Evolutionary conservation across 2,797 vertebrate species (phyloP).

Genomic region (Gallinago nigripennis): DNA sequence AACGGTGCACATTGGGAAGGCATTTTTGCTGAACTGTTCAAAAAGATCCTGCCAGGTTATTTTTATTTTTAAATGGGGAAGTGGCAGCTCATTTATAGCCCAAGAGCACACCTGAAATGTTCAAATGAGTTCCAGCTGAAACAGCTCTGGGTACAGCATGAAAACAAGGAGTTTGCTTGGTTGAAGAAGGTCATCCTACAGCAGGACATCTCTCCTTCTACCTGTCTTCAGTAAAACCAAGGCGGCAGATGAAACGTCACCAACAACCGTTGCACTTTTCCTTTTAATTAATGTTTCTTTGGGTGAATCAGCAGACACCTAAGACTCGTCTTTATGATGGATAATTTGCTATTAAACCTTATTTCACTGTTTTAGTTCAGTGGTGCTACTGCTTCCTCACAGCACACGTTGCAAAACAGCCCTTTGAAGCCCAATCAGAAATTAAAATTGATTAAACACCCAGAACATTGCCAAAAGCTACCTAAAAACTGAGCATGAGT

Average conservation of each 20-base stretch:
- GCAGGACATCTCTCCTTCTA: background rate
- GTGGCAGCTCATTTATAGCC: background rate
- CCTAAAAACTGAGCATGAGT: background rate
- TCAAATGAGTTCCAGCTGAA: background rate
- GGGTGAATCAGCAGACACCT: background rate
- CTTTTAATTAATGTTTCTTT: background rate
- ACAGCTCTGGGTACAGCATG: background rate
- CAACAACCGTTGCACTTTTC: background rate
- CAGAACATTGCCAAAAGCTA: background rate
- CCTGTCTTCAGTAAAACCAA: background rate
- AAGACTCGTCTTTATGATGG: background rate
- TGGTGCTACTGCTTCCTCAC: background rate
- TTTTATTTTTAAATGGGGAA: background rate
- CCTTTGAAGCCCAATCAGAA: background rate
- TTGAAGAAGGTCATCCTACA: background rate
- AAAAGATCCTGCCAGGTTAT: background rate
- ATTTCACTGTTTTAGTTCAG: background rate
- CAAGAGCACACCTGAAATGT: background rate
- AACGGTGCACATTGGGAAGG: background rate
- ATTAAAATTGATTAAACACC: background rate
- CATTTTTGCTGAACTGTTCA: background rate
- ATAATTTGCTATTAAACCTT: background rate
- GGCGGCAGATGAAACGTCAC: background rate
- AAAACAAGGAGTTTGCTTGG: background rate
- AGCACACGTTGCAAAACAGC: background rate